Evolutionary conservation across 2,888 invertebrate species (phyloP), one percentile per base, ranked within the genome.

Genomic region (Lycocerus yunnanus): DNA sequence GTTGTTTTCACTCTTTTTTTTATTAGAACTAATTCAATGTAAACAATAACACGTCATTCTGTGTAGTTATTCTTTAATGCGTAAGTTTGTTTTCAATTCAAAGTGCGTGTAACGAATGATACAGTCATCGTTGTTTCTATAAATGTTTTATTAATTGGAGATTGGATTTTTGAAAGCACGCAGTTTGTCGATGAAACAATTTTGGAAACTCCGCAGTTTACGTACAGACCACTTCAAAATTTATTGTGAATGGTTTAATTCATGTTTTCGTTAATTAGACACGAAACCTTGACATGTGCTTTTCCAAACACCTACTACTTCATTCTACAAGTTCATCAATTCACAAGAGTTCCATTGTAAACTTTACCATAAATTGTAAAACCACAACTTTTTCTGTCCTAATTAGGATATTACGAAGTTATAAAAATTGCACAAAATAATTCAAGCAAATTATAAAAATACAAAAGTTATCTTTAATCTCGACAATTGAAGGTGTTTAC

Each of bases 211-310:
- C 43, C 27, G 24, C 10, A 24, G 3, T 24, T 11, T 10, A 24
- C 24, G 24, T 24, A 3, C 24, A 13, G 43, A 43, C 43, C 43
- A 43, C 43, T 8, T 43, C n/a, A 43, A 43, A 43, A 43, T 43
- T 43, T n/a, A 43, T 43, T n/a, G 43, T 18, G 60, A 60, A 60
- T 15, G 16, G 13, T 15, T 15, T 60, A 60, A 61, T 59, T 66
- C 43, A 43, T 58, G 70, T 63, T 68, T 71, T 58, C 10, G 58
- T 58, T 68, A 72, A 74, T 74, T 74, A 71, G 61, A 58, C 27
- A 60, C 43, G 43, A 43, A 74, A 58, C 74, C 74, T 74, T 74
- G 74, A 74, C 71, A 71, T 71, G 66, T 68, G 63, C 27, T 68
- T 68, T 68, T 18, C 21, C 8, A 11, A 66, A 71, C 74, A 61